A percentile compares a stretch with the other conserved stretches of the same genome.
These are phyloP conservation scores for Seira musarum DNA, from an alignment of 2,888 invertebrate genomes.

Conservation along the genomic window DNA sequence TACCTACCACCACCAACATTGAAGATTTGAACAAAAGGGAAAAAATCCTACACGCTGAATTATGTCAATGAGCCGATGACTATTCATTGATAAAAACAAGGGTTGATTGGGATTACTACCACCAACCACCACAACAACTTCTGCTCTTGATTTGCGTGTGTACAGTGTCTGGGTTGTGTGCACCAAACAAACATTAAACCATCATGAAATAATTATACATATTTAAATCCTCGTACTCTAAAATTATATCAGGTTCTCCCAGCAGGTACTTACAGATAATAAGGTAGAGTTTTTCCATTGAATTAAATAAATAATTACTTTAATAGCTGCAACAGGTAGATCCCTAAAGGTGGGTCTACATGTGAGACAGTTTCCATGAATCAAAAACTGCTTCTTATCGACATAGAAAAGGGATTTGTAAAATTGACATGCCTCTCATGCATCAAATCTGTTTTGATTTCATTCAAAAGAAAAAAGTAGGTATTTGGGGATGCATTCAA, in stretches of 20 bases:
- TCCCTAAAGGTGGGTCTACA: background rate
- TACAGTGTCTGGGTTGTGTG: background rate
- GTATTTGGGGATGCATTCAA: background rate
- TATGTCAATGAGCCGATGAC: slow-evolving; percentile 27
- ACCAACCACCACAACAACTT: background rate
- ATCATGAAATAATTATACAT: slow-evolving; percentile 11
- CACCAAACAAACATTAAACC: background rate
- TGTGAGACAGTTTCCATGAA: slow-evolving; percentile 51
- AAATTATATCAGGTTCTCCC: slow-evolving; percentile 21
- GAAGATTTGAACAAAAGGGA: slow-evolving; percentile 23
- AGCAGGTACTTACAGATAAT: slow-evolving; percentile 21
- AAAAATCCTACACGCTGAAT: slow-evolving; percentile 29
- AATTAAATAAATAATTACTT: slow-evolving; percentile 6
- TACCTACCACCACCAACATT: background rate
- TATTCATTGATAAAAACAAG: slow-evolving; percentile 33
- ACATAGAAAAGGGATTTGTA: too few relatives aligned
- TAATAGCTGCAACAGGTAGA: slow-evolving; percentile 1
- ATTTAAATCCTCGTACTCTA: background rate
- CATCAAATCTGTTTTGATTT: background rate
- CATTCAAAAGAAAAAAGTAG: slow-evolving; percentile 23
- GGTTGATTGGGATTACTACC: background rate
- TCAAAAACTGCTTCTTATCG: slow-evolving; percentile 32
- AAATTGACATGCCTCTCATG: too few relatives aligned
- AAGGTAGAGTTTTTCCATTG: slow-evolving; percentile 8
- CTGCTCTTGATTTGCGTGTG: background rate